phyloP scores from a whole-genome alignment of 1,140 invertebrate genomes.

The Sipha flava region DNA sequence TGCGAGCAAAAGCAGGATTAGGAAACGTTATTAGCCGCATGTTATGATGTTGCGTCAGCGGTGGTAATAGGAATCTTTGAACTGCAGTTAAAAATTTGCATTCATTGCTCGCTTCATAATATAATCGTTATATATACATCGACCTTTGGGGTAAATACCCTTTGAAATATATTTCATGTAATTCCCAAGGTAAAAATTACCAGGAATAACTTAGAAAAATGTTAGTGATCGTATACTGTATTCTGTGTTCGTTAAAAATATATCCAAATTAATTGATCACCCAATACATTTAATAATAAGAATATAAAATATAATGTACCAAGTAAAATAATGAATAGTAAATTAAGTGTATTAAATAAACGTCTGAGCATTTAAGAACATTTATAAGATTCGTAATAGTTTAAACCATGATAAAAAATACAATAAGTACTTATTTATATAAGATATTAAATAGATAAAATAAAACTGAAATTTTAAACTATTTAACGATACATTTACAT shows the following conservation, averaged over 20 bases:
- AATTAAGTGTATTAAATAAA: too few species aligned
- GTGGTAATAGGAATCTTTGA: neutral
- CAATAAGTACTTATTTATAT: too few species aligned
- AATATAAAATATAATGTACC: too few species aligned
- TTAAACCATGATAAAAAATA: too few species aligned
- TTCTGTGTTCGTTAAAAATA: neutral
- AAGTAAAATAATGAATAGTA: too few species aligned
- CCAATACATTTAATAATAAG: too few species aligned
- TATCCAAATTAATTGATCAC: too few species aligned
- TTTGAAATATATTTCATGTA: neutral
- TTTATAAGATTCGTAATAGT: too few species aligned
- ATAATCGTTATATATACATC: neutral
- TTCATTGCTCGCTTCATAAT: neutral
- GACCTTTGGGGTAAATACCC: neutral
- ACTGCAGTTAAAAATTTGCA: slow-evolving; percentile 12
- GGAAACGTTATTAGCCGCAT: neutral
- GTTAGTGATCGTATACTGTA: neutral
- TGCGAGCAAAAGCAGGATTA: neutral
- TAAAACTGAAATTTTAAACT: too few species aligned
- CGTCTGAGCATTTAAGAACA: too few species aligned
- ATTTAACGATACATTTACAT: too few species aligned
- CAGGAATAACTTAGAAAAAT: neutral
- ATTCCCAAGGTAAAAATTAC: neutral
- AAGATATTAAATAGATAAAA: too few species aligned
- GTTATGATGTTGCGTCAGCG: neutral